Evolutionary conservation across 2,797 vertebrate species (phyloP).

Genomic region (Gambusia yucatana): DNA sequence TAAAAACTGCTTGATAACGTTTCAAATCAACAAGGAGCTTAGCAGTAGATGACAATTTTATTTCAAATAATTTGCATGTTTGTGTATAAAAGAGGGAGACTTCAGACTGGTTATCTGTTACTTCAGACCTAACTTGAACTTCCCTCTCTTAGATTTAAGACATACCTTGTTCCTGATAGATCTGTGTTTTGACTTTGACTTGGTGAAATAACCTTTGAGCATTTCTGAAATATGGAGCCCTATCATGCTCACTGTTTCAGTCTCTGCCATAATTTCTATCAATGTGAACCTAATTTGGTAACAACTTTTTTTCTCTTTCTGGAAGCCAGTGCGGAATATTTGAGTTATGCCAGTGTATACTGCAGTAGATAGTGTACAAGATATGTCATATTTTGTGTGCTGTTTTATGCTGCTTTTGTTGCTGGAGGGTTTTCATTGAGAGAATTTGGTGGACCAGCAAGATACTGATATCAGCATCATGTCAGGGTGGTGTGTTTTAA

Average conservation of each 20-base stretch:
- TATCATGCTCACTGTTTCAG: not conserved
- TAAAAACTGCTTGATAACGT: conserved; percentile 75
- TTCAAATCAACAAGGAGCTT: conserved; percentile 41
- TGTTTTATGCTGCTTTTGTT: conserved; percentile 7
- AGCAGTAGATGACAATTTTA: not conserved
- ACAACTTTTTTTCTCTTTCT: conserved; percentile 8
- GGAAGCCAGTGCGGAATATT: conserved; percentile 16
- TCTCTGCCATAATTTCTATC: conserved; percentile 30
- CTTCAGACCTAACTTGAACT: not conserved
- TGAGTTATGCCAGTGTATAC: conserved; percentile 16
- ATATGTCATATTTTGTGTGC: not conserved
- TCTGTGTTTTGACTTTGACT: not conserved
- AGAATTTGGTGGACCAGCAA: not conserved
- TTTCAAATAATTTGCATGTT: not conserved
- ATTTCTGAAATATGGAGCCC: not conserved
- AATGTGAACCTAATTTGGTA: conserved; percentile 38
- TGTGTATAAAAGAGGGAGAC: not conserved
- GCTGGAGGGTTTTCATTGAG: not conserved
- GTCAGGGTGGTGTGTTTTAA: not conserved
- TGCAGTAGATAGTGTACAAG: not conserved
- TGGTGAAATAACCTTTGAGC: not conserved
- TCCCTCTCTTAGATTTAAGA: not conserved
- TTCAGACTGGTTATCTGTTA: not conserved
- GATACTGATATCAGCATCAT: not conserved
- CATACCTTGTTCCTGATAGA: not conserved